These are phyloP conservation scores for Corythoichthys haematopterus DNA, from an alignment of 2,113 vertebrate genomes.

Conservation along the genomic window DNA sequence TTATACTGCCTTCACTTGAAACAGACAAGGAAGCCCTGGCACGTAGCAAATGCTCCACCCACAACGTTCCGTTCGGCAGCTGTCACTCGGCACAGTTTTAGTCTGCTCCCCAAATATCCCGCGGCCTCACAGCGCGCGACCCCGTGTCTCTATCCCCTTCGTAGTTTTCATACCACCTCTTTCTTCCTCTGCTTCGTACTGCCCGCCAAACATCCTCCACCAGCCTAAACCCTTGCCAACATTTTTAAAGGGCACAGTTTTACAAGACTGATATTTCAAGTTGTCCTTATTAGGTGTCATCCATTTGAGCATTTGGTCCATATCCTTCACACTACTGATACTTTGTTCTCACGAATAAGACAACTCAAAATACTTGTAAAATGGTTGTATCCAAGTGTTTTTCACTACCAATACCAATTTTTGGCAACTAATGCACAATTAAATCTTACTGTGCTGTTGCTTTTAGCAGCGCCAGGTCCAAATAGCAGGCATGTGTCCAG, in stretches of 20 bases:
- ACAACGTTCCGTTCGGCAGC: slow-evolving; percentile 39
- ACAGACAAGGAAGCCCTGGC: background rate
- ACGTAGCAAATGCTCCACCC: slow-evolving; percentile 21
- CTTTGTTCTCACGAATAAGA: background rate
- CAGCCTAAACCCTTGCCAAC: background rate
- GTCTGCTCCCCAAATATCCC: slow-evolving; percentile 25
- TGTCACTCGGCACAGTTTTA: slow-evolving; percentile 35
- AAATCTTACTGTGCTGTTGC: background rate
- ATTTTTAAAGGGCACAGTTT: background rate
- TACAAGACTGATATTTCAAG: background rate
- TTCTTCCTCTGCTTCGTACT: background rate
- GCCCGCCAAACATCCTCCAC: background rate
- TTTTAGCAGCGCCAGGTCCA: background rate
- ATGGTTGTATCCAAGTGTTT: background rate
- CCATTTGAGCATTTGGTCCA: too few species aligned
- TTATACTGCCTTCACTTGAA: background rate
- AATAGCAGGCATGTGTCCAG: background rate
- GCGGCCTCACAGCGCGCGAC: background rate
- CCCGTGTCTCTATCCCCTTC: slow-evolving; percentile 24
- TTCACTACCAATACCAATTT: background rate
- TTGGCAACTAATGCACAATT: background rate
- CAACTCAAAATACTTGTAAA: background rate
- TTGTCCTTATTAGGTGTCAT: background rate
- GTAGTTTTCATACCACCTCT: slow-evolving; percentile 4
- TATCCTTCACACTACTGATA: too few species aligned